Conservation (phyloP, 1,140 invertebrate species). For the Aphaenogaster ashmeadi region DNA sequence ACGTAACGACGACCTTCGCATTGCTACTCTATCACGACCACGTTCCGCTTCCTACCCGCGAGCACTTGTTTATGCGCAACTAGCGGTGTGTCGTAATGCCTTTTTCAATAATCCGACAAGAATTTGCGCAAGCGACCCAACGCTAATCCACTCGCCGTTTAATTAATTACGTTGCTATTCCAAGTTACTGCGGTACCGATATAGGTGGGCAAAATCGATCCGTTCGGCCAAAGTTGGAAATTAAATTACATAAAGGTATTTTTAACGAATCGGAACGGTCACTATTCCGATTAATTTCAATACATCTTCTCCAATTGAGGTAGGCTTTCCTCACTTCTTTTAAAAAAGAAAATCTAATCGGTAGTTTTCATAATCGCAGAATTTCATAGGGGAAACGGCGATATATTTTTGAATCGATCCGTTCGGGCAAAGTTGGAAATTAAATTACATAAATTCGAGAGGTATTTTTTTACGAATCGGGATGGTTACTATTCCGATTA, state of each 20-base stretch:
- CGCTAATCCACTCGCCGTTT: neutral
- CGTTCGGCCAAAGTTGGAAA: neutral
- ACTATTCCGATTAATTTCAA: neutral
- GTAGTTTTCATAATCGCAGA: neutral
- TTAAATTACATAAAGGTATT: neutral
- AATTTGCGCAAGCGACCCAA: slow-evolving; percentile 14
- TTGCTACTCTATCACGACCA: slow-evolving; percentile 63
- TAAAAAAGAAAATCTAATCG: neutral
- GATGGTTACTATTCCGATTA: neutral
- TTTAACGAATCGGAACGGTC: neutral
- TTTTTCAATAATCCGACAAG: slow-evolving; percentile 49
- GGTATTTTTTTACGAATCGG: neutral
- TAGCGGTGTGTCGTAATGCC: slow-evolving; percentile 49
- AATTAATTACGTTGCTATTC: neutral
- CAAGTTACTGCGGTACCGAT: neutral
- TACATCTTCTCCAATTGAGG: neutral
- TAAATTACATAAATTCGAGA: neutral
- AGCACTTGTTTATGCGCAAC: slow-evolving; percentile 56
- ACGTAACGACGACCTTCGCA: slow-evolving; percentile 68
- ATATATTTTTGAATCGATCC: neutral
- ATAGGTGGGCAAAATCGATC: neutral
- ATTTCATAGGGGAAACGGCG: neutral
- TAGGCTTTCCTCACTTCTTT: neutral
- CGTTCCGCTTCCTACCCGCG: slow-evolving; percentile 59
- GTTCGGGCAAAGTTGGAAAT: neutral